Conservation (phyloP, 2,113 vertebrate genomes). For the Vulpes vulpes region DNA sequence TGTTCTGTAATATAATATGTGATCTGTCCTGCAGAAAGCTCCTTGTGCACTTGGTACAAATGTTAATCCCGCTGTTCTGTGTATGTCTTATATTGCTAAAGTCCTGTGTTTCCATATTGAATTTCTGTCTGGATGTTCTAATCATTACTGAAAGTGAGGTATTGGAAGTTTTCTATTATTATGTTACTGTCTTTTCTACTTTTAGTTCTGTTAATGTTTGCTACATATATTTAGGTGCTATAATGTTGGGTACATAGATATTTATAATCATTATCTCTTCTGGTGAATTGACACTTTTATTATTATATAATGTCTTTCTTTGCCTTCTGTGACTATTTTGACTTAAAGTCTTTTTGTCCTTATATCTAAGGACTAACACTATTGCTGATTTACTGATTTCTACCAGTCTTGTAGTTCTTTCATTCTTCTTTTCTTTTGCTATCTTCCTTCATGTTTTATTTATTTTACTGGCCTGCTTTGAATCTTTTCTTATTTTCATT, state of each 20-base stretch:
- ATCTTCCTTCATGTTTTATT: not conserved
- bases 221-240: not conserved
- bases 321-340: not conserved
- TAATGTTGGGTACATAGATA: not conserved
- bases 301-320: not conserved
- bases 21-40: not conserved
- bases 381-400: not conserved
- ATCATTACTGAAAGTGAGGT: not conserved
- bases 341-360: not conserved
- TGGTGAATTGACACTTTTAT: not conserved
- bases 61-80: not conserved
- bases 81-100: not conserved
- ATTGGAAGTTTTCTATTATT: not conserved
- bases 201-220: not conserved
- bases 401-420: not conserved
- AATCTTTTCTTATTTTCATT: not conserved
- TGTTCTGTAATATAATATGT: not conserved
- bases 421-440: not conserved
- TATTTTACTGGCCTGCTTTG: not conserved
- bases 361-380: not conserved
- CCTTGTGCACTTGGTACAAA: not conserved
- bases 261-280: not conserved
- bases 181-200: not conserved
- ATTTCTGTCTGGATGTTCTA: not conserved
- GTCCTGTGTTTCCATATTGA: not conserved